These are phyloP conservation scores for Agrotis ipsilon DNA, from an alignment of 2,888 invertebrate species.

Conservation along the genomic window DNA sequence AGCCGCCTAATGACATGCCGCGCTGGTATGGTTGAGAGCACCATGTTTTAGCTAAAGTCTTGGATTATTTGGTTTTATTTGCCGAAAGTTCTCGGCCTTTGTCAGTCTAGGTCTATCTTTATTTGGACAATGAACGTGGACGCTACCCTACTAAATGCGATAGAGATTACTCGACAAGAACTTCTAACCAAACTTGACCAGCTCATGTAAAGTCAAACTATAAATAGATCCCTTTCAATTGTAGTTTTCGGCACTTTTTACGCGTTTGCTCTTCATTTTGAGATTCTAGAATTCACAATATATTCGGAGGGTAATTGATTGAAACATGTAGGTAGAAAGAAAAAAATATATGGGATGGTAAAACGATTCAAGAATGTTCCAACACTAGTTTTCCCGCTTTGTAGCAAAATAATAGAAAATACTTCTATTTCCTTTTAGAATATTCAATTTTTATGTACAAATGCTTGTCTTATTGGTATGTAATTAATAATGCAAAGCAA, in stretches of 20 bases:
- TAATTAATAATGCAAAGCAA: neutral
- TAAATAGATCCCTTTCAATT: conserved; percentile 59
- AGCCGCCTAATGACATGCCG: conserved; percentile 76
- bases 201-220: conserved; percentile 58
- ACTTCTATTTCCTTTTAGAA: neutral
- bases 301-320: neutral
- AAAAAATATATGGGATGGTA: neutral
- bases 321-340: neutral
- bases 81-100: conserved; percentile 34
- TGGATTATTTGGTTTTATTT: conserved; percentile 65
- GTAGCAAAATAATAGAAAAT: neutral
- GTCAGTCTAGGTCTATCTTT: conserved; percentile 8
- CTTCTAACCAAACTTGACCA: conserved; percentile 66
- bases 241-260: conserved; percentile 41
- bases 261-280: conserved; percentile 21
- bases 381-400: neutral
- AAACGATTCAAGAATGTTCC: conserved; percentile 14
- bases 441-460: neutral
- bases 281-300: conserved; percentile 7
- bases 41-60: conserved; percentile 71
- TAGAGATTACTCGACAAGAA: conserved; percentile 13
- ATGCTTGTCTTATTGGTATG: conserved; percentile 1
- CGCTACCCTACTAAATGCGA: conserved; percentile 3
- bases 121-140: conserved; percentile 1
- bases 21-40: conserved; percentile 71